phyloP scores from a whole-genome alignment of 2,888 invertebrate genomes.

The Rhamphomyia laevipes region DNA sequence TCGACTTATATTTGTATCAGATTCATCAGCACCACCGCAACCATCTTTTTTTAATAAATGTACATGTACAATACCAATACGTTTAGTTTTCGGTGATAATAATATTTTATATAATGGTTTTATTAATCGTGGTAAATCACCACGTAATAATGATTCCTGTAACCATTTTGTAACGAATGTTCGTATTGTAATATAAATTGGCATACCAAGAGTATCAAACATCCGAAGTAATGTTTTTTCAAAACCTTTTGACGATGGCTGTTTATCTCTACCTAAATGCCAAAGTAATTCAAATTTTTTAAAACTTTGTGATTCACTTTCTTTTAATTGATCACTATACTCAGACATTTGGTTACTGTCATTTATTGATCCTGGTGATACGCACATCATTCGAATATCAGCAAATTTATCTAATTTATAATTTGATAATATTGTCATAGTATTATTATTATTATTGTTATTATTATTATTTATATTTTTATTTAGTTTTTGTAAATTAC shows the following conservation, averaged over 20 bases:
- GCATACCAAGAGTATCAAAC: constrained; percentile 31
- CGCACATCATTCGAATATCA: constrained; percentile 32
- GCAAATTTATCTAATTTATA: constrained; percentile 30
- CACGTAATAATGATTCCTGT: constrained; percentile 56
- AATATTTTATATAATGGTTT: constrained; percentile 66
- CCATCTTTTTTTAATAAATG: constrained; percentile 45
- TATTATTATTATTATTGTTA: constrained; percentile 3
- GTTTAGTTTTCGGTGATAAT: constrained; percentile 64
- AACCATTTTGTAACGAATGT: constrained; percentile 63
- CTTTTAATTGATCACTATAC: constrained; percentile 25
- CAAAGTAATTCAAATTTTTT: constrained; percentile 45
- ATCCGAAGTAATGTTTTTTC: constrained; percentile 60
- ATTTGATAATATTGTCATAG: constrained; percentile 22
- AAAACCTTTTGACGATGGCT: constrained; percentile 39
- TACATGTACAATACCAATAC: constrained; percentile 67
- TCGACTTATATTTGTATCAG: constrained; percentile 26
- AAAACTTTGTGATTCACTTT: constrained; percentile 34
- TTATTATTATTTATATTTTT: background rate
- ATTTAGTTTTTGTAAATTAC: constrained; percentile 1
- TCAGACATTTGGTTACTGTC: constrained; percentile 12
- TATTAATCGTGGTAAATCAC: constrained; percentile 65
- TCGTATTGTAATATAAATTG: constrained; percentile 34
- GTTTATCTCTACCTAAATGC: constrained; percentile 61
- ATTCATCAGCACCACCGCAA: constrained; percentile 26
- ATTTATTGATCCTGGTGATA: constrained; percentile 22